Percentiles rank a stretch among this genome's conserved stretches.
Conservation (phyloP, 2,888 invertebrate species). For the Apotomis betuletana region DNA sequence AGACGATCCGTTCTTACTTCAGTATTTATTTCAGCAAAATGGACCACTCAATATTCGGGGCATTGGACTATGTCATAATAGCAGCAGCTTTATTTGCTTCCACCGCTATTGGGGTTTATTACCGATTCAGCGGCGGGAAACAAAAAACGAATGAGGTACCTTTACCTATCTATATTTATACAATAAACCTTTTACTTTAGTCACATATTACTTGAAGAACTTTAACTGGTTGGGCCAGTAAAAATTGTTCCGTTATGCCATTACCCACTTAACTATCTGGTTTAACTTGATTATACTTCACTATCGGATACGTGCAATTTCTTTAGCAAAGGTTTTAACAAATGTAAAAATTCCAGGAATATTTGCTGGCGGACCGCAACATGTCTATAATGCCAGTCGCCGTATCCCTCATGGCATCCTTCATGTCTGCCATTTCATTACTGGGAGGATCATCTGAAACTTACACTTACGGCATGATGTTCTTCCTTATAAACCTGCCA, state of each 20-base stretch:
- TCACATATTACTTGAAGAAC: no score
- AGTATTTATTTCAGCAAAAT: slow-evolving; percentile 52
- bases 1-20: no score
- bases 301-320: no score
- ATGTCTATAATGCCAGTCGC: slow-evolving; percentile 92
- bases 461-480: slow-evolving; percentile 92
- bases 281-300: no score
- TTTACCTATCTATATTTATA: not conserved
- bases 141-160: slow-evolving; percentile 91
- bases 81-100: slow-evolving; percentile 87
- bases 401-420: slow-evolving; percentile 95
- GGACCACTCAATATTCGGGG: slow-evolving; percentile 78
- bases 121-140: slow-evolving; percentile 92
- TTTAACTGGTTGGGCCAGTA: no score
- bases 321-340: not conserved
- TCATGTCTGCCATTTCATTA: slow-evolving; percentile 95
- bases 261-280: no score
- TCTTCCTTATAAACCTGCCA: slow-evolving; percentile 90
- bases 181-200: no score
- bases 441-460: slow-evolving; percentile 95
- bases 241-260: no score
- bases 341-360: slow-evolving; percentile 84
- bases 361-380: slow-evolving; percentile 90
- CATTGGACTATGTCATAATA: slow-evolving; percentile 91
- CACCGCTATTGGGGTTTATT: slow-evolving; percentile 91